Evolutionary conservation across 2,888 invertebrate species (phyloP).

Genomic region (Xestia sexstrigata): DNA sequence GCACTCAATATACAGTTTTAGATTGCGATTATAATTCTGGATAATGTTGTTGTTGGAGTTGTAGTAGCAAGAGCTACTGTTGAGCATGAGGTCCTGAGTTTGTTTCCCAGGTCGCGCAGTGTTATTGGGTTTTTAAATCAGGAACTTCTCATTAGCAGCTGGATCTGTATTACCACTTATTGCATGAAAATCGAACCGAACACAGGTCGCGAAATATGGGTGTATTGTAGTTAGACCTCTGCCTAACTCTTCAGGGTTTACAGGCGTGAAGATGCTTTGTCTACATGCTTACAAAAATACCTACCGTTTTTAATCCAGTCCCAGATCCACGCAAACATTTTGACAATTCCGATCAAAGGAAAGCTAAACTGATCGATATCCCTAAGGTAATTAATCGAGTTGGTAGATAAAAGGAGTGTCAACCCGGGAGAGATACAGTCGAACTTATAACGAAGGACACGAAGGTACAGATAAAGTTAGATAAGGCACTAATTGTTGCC

Average conservation of each 20-base stretch:
- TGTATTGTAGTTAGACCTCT: background rate
- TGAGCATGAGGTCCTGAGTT: background rate
- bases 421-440: slow-evolving; percentile 1
- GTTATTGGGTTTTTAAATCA: background rate
- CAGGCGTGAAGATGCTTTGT: background rate
- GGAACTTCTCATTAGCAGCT: background rate
- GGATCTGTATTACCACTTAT: no score
- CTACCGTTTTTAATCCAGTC: background rate
- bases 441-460: slow-evolving; percentile 26
- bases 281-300: background rate
- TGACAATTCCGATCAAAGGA: background rate
- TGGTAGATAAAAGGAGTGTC: slow-evolving; percentile 18
- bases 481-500: slow-evolving; percentile 33
- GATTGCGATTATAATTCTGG: background rate
- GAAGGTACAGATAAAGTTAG: slow-evolving; percentile 36
- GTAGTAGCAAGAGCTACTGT: background rate
- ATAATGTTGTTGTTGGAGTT: background rate
- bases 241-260: background rate
- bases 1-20: slow-evolving; percentile 13
- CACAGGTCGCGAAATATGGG: background rate
- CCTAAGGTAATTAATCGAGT: slow-evolving; percentile 10
- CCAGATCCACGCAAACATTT: background rate
- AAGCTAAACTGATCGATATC: background rate
- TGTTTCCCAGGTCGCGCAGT: background rate
- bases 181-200: no score